Conservation (phyloP, 2,888 invertebrate species). For the Epistrophe grossulariae region DNA sequence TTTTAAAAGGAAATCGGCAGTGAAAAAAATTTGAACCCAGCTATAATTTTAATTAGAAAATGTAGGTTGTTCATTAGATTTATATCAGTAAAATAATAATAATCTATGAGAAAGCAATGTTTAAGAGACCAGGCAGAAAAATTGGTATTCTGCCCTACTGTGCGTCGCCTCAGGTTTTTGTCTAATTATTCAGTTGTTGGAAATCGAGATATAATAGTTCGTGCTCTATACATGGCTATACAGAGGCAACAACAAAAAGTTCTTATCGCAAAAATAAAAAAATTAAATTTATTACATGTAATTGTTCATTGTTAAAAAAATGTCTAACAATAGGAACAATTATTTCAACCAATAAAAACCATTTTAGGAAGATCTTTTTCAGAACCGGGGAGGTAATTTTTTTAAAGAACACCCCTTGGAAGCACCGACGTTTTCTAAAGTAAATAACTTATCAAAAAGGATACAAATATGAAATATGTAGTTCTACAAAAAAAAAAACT, state of each 20-base stretch:
- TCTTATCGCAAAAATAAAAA: slow-evolving; percentile 52
- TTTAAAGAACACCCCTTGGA: background rate
- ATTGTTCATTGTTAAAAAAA: slow-evolving; percentile 15
- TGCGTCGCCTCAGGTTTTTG: background rate
- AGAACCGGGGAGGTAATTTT: slow-evolving; percentile 6
- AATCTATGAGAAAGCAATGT: background rate
- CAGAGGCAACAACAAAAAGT: slow-evolving; percentile 33
- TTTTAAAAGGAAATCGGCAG: no score
- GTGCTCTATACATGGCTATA: slow-evolving; percentile 54
- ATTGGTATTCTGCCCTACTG: background rate
- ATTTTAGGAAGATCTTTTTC: background rate
- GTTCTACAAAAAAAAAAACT: slow-evolving; percentile 24
- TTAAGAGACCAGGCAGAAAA: background rate
- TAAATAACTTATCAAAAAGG: background rate
- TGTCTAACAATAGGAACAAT: slow-evolving; percentile 18
- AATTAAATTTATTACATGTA: background rate
- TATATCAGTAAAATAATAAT: no score
- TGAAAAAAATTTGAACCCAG: no score
- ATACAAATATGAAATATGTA: background rate
- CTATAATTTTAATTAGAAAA: no score
- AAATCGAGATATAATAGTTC: slow-evolving; percentile 43
- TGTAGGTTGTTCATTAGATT: no score
- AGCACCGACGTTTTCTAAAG: background rate
- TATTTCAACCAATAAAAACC: background rate
- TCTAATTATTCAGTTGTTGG: slow-evolving; percentile 34